These are phyloP conservation scores for Hipparchia sbordonii DNA, from an alignment of 2,888 invertebrate genomes.

Conservation along the genomic window DNA sequence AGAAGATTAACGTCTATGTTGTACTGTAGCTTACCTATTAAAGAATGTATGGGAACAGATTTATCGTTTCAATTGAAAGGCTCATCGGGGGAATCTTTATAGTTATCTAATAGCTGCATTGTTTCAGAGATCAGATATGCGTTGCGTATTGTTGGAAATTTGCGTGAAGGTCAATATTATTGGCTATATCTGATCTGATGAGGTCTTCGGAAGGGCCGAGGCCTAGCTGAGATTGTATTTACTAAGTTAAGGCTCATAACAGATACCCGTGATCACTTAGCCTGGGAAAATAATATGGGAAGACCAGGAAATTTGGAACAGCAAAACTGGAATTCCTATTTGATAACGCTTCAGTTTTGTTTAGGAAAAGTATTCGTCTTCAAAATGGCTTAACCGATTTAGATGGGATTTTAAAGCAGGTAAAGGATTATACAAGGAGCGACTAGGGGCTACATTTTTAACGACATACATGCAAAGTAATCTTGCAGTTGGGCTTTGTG, in stretches of 20 bases:
- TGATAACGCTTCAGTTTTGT: too few relatives aligned
- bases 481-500: too few relatives aligned
- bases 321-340: too few relatives aligned
- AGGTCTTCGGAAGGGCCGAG: slow-evolving; percentile 18
- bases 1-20: slow-evolving; percentile 25
- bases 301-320: too few relatives aligned
- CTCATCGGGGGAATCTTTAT: slow-evolving; percentile 27
- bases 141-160: slow-evolving; percentile 27
- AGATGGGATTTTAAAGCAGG: too few relatives aligned
- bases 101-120: slow-evolving; percentile 33
- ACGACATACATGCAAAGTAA: too few relatives aligned
- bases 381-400: too few relatives aligned
- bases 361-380: too few relatives aligned
- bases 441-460: too few relatives aligned
- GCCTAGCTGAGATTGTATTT: background rate
- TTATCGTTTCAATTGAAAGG: slow-evolving; percentile 33
- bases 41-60: slow-evolving; percentile 35
- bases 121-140: slow-evolving; percentile 34
- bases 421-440: too few relatives aligned
- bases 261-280: background rate
- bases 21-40: slow-evolving; percentile 17
- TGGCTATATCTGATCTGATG: slow-evolving; percentile 24
- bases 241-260: too few relatives aligned
- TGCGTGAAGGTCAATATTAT: slow-evolving; percentile 30
- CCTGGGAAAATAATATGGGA: too few relatives aligned